Evolutionary conservation across 1,140 invertebrate genomes (phyloP).

Genomic region (Choristoneura fumiferana): DNA sequence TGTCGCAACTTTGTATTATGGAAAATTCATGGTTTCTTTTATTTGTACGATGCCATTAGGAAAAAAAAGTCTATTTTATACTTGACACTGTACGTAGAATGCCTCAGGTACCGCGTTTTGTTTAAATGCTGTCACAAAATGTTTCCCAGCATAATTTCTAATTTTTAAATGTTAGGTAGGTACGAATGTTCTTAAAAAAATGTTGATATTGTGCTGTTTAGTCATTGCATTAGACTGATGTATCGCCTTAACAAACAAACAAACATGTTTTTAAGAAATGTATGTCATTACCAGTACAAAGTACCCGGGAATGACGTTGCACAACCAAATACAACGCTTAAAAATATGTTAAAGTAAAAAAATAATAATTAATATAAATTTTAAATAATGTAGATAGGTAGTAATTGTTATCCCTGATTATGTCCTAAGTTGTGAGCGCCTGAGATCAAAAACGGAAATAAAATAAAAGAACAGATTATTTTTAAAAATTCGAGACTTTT

Average conservation of each 20-base stretch:
- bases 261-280: slow-evolving; percentile 47
- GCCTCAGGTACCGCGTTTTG: too few relatives aligned
- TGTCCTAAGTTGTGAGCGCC: slow-evolving; percentile 53
- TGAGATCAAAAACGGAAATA: slow-evolving; percentile 69
- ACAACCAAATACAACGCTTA: slow-evolving; percentile 31
- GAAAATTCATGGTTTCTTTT: too few relatives aligned
- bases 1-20: too few relatives aligned
- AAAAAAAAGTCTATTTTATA: too few relatives aligned
- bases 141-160: slow-evolving; percentile 23
- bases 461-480: slow-evolving; percentile 74
- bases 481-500: slow-evolving; percentile 56
- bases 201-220: slow-evolving; percentile 37
- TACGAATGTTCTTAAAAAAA: slow-evolving; percentile 1
- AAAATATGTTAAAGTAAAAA: slow-evolving; percentile 34
- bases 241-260: slow-evolving; percentile 46
- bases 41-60: too few relatives aligned
- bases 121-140: slow-evolving; percentile 27
- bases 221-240: slow-evolving; percentile 68
- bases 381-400: slow-evolving; percentile 46
- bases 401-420: slow-evolving; percentile 50
- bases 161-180: background rate
- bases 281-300: slow-evolving; percentile 15
- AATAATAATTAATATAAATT: slow-evolving; percentile 30
- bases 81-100: too few relatives aligned
- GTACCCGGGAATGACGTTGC: background rate